Conservation (phyloP, 2,113 vertebrate species). For the Chelonoidis abingdonii region DNA sequence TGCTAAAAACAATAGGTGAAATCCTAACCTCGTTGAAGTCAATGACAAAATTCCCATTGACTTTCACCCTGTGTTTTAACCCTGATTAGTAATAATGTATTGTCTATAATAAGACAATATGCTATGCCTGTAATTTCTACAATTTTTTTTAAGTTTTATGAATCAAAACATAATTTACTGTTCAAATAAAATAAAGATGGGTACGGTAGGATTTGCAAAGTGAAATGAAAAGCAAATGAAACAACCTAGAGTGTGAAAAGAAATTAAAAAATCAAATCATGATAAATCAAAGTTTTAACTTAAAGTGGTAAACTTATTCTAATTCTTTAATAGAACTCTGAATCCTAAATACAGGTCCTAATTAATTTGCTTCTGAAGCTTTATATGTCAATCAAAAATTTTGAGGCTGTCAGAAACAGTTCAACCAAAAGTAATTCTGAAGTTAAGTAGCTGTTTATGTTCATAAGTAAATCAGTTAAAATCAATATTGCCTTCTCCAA, state of each 20-base stretch:
- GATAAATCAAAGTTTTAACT: neutral
- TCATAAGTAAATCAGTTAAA: neutral
- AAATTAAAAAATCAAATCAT: neutral
- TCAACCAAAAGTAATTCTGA: neutral
- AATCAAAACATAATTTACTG: neutral
- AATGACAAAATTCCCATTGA: neutral
- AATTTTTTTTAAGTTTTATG: neutral
- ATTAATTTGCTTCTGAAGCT: neutral
- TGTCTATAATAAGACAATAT: neutral
- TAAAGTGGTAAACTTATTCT: neutral
- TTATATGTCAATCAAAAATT: neutral
- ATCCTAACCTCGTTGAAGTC: neutral
- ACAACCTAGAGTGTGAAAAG: neutral
- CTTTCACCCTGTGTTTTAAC: neutral
- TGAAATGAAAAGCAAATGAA: neutral
- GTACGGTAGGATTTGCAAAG: neutral
- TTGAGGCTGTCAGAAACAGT: neutral
- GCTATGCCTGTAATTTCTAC: neutral
- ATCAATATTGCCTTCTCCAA: neutral
- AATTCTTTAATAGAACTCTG: neutral
- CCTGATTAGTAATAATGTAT: rapidly evolving
- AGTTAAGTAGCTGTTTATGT: neutral
- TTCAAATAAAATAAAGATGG: neutral
- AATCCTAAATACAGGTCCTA: neutral
- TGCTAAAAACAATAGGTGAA: neutral